Evolutionary conservation across 1,140 invertebrate species (phyloP).

Genomic region (Macrotrachela quadricornifera): DNA sequence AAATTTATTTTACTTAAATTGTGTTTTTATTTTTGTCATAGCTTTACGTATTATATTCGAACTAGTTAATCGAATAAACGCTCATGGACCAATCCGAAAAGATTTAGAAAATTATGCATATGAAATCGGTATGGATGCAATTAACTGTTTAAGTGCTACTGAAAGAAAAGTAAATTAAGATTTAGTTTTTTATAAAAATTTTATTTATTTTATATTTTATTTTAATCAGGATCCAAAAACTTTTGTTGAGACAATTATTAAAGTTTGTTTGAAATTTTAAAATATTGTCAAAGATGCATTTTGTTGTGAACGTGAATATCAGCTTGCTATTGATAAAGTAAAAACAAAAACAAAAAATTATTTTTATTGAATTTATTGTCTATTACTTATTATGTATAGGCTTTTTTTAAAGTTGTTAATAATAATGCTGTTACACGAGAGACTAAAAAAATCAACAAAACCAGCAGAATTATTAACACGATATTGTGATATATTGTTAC

Average conservation of each 20-base stretch:
- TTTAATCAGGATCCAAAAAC: constrained; percentile 67
- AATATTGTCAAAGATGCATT: constrained; percentile 75
- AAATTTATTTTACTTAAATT: constrained; percentile 5
- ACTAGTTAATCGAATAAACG: constrained; percentile 76
- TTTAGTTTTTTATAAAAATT: background rate
- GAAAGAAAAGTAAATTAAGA: constrained; percentile 21
- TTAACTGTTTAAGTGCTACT: constrained; percentile 49
- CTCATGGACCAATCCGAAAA: constrained; percentile 60
- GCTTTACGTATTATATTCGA: constrained; percentile 88
- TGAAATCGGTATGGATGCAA: constrained; percentile 66
- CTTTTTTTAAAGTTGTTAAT: constrained; percentile 90
- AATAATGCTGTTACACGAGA: constrained; percentile 75
- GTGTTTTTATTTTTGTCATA: constrained; percentile 9
- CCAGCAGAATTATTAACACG: constrained; percentile 86
- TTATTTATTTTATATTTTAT: background rate
- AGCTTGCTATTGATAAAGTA: constrained; percentile 69
- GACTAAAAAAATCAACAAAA: constrained; percentile 69
- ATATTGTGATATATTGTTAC: constrained; percentile 86
- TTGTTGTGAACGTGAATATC: constrained; percentile 85
- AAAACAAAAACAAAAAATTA: no score
- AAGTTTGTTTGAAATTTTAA: constrained; percentile 95
- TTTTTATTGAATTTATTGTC: no score
- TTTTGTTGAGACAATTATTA: constrained; percentile 85
- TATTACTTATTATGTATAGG: constrained; percentile 22
- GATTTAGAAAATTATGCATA: constrained; percentile 79